Base-by-base conservation (phyloP, 2,797 vertebrate species). In the Sebastes umbrosus region DNA sequence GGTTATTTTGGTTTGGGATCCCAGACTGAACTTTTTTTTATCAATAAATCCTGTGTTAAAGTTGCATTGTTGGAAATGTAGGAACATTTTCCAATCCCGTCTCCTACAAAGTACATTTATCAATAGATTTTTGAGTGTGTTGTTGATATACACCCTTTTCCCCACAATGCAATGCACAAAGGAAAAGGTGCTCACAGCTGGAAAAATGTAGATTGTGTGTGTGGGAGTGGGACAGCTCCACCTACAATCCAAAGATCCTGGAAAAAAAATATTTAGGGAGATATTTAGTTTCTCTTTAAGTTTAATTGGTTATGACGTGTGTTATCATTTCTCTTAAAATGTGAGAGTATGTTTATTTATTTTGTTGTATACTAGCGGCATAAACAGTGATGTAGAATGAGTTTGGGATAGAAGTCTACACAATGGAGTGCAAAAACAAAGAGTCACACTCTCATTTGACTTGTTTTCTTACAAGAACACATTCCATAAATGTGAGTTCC, bases 131-230 rank as follows among this genome's bases (percentile, higher is more conserved):
- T 24, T 68, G 0, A 52, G 25, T 13, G 50, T 25, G 27, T 43
- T 70, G 22, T 50, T 59, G 6, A 69, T 77, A 29, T 69, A 64
- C 8, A 31, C 12, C 3, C 1, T 67, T 75, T 71, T 64, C 34
- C 59, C 69, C 68, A 81, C 55, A 78, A 55, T 76, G 60, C 54
- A 76, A 31, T n/a, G 27, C 52, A 36, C 43, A 54, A 73, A 14
- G 9, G 9, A 54, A 62, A 34, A 75, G 16, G 22, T 16, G 11
- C 39, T 64, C 22, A 54, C 58, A n/a, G 70, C 54, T 63, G 24
- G 20, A 34, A 69, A 50, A 62, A 77, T 77, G 36, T 79, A 66
- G 60, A 57, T 58, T 20, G 27, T 66, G 59, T 62, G 32, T 62
- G 39, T 39, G 39, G 18, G 43, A 12, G 43, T 12, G 73, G 52